These are phyloP conservation scores for Nilaparvata lugens DNA, from an alignment of 1,140 invertebrate genomes.

Conservation along the genomic window DNA sequence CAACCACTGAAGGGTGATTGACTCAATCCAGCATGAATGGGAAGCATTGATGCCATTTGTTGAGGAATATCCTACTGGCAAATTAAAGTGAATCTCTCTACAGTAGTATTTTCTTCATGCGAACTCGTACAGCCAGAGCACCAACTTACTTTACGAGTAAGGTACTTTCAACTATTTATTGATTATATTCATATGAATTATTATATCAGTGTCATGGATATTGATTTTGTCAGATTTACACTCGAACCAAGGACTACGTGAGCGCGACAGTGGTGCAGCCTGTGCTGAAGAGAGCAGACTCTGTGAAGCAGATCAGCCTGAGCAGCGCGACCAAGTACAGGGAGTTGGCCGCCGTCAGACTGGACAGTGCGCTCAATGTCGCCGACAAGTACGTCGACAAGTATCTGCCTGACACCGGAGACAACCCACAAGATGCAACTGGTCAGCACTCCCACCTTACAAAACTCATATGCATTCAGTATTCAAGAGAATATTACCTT, in stretches of 20 bases:
- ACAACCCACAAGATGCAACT: conserved; percentile 47
- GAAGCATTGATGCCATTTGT: no score
- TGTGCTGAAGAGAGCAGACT: conserved; percentile 61
- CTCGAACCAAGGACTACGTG: conserved; percentile 63
- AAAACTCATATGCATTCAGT: no score
- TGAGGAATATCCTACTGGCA: no score
- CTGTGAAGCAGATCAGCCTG: conserved; percentile 60
- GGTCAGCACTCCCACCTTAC: conserved; percentile 39
- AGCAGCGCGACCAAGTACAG: conserved; percentile 46
- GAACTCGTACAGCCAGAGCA: neutral
- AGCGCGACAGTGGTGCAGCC: conserved; percentile 51
- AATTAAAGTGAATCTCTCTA: no score
- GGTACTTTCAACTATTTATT: no score
- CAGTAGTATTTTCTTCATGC: no score
- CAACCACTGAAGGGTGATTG: no score
- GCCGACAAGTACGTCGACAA: conserved; percentile 73
- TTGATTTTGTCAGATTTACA: conserved; percentile 51
- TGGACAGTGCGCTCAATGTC: conserved; percentile 59
- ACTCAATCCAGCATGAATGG: no score
- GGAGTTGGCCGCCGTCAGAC: conserved; percentile 52
- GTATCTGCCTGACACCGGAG: conserved; percentile 51
- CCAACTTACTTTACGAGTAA: no score
- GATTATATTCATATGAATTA: no score
- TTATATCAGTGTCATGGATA: no score
- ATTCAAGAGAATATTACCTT: no score